Conservation (phyloP, 35 echinoderm and acorn worm genomes). For the Acanthaster planci region DNA sequence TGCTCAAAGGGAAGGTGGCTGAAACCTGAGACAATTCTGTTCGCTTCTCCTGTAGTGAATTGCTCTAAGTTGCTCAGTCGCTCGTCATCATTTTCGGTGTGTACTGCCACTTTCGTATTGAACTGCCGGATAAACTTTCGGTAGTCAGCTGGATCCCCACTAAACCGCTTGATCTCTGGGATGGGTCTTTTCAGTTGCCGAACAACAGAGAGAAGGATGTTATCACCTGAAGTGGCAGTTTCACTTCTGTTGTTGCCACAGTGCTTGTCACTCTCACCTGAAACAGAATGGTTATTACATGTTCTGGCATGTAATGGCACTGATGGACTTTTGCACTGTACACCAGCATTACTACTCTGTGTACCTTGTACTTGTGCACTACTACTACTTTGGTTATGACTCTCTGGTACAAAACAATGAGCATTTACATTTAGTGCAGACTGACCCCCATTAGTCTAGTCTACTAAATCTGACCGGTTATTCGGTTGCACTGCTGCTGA, state of each 20-base stretch:
- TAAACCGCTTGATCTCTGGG: conserved; percentile 2
- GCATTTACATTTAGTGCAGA: no score
- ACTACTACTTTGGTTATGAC: neutral
- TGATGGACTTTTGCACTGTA: neutral
- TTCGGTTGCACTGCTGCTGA: neutral
- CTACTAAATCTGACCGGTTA: neutral
- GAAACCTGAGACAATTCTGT: conserved; percentile 22
- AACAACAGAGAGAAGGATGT: conserved; percentile 1
- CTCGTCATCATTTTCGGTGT: conserved; percentile 38
- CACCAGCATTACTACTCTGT: neutral
- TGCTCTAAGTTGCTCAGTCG: conserved; percentile 7
- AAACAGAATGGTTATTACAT: conserved; percentile 4
- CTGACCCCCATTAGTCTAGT: no score
- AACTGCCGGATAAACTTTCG: no score
- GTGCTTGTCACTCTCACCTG: neutral
- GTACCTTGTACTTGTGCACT: neutral
- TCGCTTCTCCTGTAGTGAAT: no score
- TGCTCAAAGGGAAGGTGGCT: neutral
- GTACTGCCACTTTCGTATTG: no score
- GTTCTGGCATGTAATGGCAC: conserved; percentile 5
- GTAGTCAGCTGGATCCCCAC: conserved; percentile 7
- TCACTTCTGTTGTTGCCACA: neutral
- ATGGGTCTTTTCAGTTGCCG: conserved; percentile 30
- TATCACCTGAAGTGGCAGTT: no score
- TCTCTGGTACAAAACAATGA: conserved; percentile 10